phyloP scores from a whole-genome alignment of 2,888 invertebrate genomes.

The Dryobotodes eremita region DNA sequence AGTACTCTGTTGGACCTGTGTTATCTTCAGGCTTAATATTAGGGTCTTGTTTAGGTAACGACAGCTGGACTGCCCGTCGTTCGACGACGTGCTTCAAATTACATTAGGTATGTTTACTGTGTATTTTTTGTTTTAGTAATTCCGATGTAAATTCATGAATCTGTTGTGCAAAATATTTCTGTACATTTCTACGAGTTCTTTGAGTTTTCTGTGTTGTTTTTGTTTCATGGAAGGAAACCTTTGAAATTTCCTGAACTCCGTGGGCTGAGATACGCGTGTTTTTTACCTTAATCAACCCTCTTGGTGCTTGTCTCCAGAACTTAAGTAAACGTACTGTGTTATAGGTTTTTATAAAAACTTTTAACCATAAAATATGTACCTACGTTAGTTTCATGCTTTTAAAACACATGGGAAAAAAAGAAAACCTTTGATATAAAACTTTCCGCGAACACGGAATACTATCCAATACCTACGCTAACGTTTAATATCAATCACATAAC shows the following conservation, averaged over 20 bases:
- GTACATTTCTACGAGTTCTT: conserved; percentile 43
- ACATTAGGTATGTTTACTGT: conserved; percentile 17
- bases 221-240: conserved; percentile 29
- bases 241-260: conserved; percentile 14
- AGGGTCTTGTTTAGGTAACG: conserved; percentile 54
- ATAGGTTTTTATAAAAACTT: not conserved
- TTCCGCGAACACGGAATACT: conserved; percentile 25
- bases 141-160: conserved; percentile 17
- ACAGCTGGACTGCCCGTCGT: conserved; percentile 38
- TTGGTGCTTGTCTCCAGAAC: not conserved
- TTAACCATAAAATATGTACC: not conserved
- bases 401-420: not conserved
- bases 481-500: conserved; percentile 42
- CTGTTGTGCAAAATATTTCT: conserved; percentile 23
- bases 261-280: conserved; percentile 8
- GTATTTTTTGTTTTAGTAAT: conserved; percentile 4
- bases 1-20: conserved; percentile 57
- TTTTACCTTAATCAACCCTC: not conserved
- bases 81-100: conserved; percentile 38
- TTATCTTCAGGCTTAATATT: conserved; percentile 58
- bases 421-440: not conserved
- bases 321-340: not conserved
- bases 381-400: not conserved
- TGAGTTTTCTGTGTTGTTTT: conserved; percentile 23
- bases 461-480: conserved; percentile 10